phyloP scores from a whole-genome alignment of 2,113 vertebrate genomes.

The Osmerus eperlanus region DNA sequence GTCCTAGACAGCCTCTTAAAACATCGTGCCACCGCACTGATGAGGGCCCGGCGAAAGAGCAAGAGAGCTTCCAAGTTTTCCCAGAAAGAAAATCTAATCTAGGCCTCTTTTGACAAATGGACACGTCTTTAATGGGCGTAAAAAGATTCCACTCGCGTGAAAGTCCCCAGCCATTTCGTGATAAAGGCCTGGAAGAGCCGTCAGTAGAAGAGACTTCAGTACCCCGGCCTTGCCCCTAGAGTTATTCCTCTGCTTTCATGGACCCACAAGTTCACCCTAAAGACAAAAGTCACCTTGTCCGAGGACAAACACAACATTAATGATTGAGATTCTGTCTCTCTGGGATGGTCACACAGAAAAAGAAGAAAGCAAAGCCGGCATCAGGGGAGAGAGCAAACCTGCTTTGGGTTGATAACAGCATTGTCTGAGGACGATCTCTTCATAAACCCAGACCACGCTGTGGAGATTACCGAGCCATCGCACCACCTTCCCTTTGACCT shows the following conservation, averaged over 20 bases:
- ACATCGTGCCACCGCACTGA: constrained; percentile 20
- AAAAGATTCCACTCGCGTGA: too few relatives aligned
- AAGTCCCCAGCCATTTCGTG: too few relatives aligned
- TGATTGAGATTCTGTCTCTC: background rate
- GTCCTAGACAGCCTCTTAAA: constrained; percentile 19
- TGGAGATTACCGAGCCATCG: constrained; percentile 24
- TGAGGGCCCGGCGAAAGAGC: background rate
- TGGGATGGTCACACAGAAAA: background rate
- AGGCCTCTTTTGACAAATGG: too few relatives aligned
- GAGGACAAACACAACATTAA: background rate
- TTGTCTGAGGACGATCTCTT: constrained; percentile 12
- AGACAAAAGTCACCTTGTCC: background rate
- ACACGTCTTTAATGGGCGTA: too few relatives aligned
- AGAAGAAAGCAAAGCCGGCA: background rate
- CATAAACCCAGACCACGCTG: constrained; percentile 3
- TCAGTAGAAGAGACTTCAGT: too few relatives aligned
- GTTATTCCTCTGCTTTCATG: too few relatives aligned
- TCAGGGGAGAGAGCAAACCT: constrained; percentile 5
- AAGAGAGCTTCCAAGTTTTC: too few relatives aligned
- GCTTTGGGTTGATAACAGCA: constrained; percentile 10
- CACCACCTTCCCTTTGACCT: constrained; percentile 19
- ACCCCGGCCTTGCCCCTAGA: too few relatives aligned
- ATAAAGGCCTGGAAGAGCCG: too few relatives aligned
- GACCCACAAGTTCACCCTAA: background rate
- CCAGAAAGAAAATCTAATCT: too few relatives aligned